A percentile compares a stretch with the other conserved stretches of the same genome.
These are phyloP conservation scores for Girardinus metallicus DNA, from an alignment of 2,797 vertebrate species.

Conservation along the genomic window DNA sequence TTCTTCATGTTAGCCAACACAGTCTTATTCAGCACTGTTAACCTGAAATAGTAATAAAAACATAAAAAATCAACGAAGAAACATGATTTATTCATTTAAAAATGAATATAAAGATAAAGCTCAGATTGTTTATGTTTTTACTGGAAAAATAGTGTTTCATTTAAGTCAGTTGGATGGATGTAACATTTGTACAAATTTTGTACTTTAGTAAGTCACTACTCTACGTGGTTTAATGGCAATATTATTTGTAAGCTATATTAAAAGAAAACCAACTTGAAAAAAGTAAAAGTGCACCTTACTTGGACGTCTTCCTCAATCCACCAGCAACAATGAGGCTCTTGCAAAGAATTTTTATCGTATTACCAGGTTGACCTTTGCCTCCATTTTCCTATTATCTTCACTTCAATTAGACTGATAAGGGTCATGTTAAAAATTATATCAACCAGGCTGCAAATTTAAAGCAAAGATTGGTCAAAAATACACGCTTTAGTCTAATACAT, in stretches of 20 bases:
- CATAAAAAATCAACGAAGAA: background rate
- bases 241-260: background rate
- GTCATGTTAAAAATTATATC: conserved; percentile 24
- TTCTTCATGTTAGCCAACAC: conserved; percentile 56
- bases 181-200: background rate
- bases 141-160: background rate
- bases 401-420: conserved; percentile 71
- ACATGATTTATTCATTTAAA: background rate
- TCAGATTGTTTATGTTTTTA: background rate
- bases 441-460: conserved; percentile 3
- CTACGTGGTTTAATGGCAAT: background rate
- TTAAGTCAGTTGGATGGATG: background rate
- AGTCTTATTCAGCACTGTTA: background rate
- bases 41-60: background rate
- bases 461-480: conserved; percentile 1
- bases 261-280: background rate
- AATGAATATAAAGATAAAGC: background rate
- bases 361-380: conserved; percentile 44
- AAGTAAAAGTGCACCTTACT: conserved; percentile 33
- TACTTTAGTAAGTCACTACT: background rate
- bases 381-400: conserved; percentile 62
- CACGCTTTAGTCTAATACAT: background rate
- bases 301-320: conserved; percentile 20
- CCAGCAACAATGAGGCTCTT: conserved; percentile 24
- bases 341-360: conserved; percentile 37